phyloP scores from a whole-genome alignment of 2,113 vertebrate genomes.

The Centropristis striata region DNA sequence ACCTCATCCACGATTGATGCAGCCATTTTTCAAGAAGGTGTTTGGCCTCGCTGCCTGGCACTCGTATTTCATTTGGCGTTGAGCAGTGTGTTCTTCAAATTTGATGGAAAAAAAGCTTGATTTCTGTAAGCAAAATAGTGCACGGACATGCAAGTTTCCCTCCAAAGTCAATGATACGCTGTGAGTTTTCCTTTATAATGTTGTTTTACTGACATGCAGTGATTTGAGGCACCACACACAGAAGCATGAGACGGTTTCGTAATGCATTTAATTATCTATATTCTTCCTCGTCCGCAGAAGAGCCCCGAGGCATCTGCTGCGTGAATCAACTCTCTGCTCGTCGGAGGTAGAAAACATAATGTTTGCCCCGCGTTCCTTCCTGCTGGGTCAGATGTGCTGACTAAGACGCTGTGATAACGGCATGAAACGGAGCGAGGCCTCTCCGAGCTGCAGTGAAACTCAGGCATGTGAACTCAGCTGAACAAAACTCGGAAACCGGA shows the following conservation, averaged over 20 bases:
- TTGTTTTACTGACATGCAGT: slow-evolving; percentile 3
- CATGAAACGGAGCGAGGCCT: slow-evolving; percentile 61
- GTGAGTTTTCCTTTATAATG: slow-evolving; percentile 27
- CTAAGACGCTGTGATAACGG: slow-evolving; percentile 64
- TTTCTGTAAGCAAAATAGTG: slow-evolving; percentile 35
- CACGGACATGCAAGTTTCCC: slow-evolving; percentile 8
- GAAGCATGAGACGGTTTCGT: slow-evolving; percentile 49
- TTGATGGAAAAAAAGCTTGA: slow-evolving; percentile 6
- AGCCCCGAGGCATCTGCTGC: slow-evolving; percentile 73
- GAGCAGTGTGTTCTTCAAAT: slow-evolving; percentile 55
- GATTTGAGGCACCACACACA: slow-evolving; percentile 31
- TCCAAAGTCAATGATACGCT: slow-evolving; percentile 39
- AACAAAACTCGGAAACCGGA: slow-evolving; percentile 6
- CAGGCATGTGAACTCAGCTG: slow-evolving; percentile 38
- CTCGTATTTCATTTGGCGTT: slow-evolving; percentile 41
- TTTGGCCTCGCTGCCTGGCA: slow-evolving; percentile 57
- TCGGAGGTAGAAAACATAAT: slow-evolving; percentile 65
- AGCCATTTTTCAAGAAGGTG: slow-evolving; percentile 58
- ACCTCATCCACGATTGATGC: slow-evolving; percentile 39
- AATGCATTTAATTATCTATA: slow-evolving; percentile 61
- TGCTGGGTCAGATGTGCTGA: slow-evolving; percentile 69
- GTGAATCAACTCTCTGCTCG: slow-evolving; percentile 64
- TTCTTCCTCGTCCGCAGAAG: slow-evolving; percentile 39
- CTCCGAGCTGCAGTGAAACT: slow-evolving; percentile 58
- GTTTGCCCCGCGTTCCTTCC: slow-evolving; percentile 62